Evolutionary conservation across 1,140 invertebrate genomes (phyloP), one percentile per base, ranked within the genome.

Genomic region (Dendrolimus punctatus): DNA sequence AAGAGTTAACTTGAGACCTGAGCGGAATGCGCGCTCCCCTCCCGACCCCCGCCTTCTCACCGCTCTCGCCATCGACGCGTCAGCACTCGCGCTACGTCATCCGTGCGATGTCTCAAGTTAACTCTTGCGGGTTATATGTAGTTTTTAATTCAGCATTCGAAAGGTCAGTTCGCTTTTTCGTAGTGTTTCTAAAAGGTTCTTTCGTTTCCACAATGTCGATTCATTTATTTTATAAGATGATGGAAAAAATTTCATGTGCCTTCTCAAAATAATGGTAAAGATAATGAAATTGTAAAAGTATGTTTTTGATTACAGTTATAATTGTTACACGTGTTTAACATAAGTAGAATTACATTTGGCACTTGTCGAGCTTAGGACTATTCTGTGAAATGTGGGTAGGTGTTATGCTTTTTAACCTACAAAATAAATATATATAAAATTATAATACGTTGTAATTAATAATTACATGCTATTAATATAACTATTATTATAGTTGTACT

Each of bases 211-310:
- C 58, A 58, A 58, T 53, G 48, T 72, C 53, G 49, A 68, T 75
- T 75, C 58, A 67, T 80, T 84, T 82, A 71, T 80, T 80, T 23
- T 66, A 57, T 80, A 82, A 73, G 74, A 80, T 69, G 23, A 23
- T 23, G 73, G 7, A 53, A 46, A 73, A 71, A 75, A 75, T 80
- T 81, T 82, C 80, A 84, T 82, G 80, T 84, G 80, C 80, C 80
- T 84, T 84, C 74, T 75, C 68, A 80, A 74, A 75, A 66, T 76
- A 72, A 71, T 78, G 63, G 62, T 73, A 68, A 70, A 68, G 62
- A 62, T 58, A 53, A 60, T 46, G 72, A 75, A 79, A 74, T 68
- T 68, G 65, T 73, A 68, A 75, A 73, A 66, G 53, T 63, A 69
- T 73, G 65, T 71, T 80, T 82, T 81, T 69, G 66, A 69, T 71